Base-by-base conservation (phyloP, 2,797 vertebrate species). In the Chanos chanos region DNA sequence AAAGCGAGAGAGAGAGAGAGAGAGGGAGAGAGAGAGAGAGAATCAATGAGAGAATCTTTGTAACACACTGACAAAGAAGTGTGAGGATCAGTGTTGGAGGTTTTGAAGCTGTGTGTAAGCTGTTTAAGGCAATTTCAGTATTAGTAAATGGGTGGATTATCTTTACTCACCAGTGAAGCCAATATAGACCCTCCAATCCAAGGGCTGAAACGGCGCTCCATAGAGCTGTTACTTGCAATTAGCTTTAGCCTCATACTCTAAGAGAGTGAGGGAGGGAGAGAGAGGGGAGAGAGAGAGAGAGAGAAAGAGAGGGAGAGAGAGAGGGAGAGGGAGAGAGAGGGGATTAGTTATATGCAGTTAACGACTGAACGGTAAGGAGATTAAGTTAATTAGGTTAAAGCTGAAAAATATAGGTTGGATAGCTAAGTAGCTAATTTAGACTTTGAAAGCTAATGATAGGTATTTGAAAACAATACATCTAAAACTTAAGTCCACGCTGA, bases 181-280 rank as follows among this genome's bases (percentile, higher is more conserved):
- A 90, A 74, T 41, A 91, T 89, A 47, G 89, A 89, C 7, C 89
- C 89, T 5, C 89, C 89, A 3, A 89, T 89, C 88, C 89, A 89
- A 22, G 89, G 86, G 56, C 89, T 91, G 77, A 91, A 89, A 47
- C 89, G 82, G 3, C 89, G 81, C 55, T 91, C 89, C 70, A 89
- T 83, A 37, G 87, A 86, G 74, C 87, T 89, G 76, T 89, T 91
- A 66, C 85, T 89, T 73, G 86, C 85, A 0, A 90, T 88, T 27
- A 89, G 85, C 50, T 91, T 91, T 61, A 91, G 77, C 0, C 89
- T 71, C 89, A 90, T 89, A 70, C 88, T 90, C 89, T 90, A 71
- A 43, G 33, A 34, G 36, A 15, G 22, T 31, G 12, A 19, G 34
- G 16, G 1, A 43, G 7, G 41, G 4, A 43, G 7, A 25, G 31